Base-by-base conservation (phyloP, 2,888 invertebrate genomes). In the Macaria notata region DNA sequence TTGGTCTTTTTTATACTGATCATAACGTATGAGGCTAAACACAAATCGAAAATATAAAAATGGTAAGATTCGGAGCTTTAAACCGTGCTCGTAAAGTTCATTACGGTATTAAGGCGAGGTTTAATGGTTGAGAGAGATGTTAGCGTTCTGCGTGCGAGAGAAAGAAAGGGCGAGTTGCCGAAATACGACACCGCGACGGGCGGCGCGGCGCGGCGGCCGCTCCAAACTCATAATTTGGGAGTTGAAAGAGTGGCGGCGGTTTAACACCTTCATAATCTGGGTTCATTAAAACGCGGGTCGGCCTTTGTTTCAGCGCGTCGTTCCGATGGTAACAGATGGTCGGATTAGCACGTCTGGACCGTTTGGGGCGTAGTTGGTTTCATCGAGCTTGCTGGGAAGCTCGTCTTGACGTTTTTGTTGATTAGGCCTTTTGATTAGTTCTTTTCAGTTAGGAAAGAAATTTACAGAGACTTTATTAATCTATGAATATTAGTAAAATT, bases 211-310 rank as follows among this genome's bases (percentile, higher is more conserved):
- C 80, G 81, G 79, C 76, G 76, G 82, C 83, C 72, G 71, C 74
- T 81, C 83, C 81, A 80, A 84, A 85, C 83, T 83, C 84, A 89
- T 91, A 89, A 90, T 89, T 90, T 87, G 86, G 81, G 72, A 88
- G 88, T 90, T 88, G 86, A 89, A 90, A 88, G 89, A 85, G 81
- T 79, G 75, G 83, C 86, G 82, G 80, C 75, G 84, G 84, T 86
- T 90, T 91, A 90, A 89, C 91, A 90, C 91, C 90, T 90, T 89
- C 88, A 88, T 90, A 91, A 90, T 88, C 90, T 87, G 81, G 79
- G 81, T 84, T 89, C 90, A 91, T 91, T 91, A 91, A 89, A 86
- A 74, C 72, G 79, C 84, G 84, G 87, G 83, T 69, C 81, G 81
- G 85, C 81, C 88, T 90, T 90, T 91, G 91, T 90, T 89, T 91